These are phyloP conservation scores for Tillus elongatus DNA, from an alignment of 2,888 invertebrate species.

Conservation along the genomic window DNA sequence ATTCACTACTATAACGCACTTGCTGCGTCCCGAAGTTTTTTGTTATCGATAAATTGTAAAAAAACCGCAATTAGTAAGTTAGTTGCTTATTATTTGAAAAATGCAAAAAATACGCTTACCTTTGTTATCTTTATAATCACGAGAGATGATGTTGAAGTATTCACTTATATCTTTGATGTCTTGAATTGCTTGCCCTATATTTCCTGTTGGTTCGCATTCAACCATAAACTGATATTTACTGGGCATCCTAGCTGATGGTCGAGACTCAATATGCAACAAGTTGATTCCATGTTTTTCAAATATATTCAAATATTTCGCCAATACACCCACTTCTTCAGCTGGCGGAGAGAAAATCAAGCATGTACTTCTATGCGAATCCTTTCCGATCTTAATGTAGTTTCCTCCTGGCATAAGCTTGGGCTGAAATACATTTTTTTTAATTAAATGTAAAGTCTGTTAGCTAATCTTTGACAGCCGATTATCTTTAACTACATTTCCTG, in stretches of 20 bases:
- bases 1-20: no score
- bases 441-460: no score
- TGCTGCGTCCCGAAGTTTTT: no score
- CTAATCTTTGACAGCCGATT: no score
- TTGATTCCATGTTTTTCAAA: slow-evolving; percentile 78
- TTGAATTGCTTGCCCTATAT: slow-evolving; percentile 66
- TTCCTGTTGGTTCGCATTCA: slow-evolving; percentile 74
- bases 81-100: background rate
- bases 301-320: slow-evolving; percentile 79
- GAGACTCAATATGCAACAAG: slow-evolving; percentile 86
- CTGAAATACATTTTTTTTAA: no score
- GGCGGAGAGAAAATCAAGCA: slow-evolving; percentile 82
- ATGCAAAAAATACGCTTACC: slow-evolving; percentile 39
- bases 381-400: slow-evolving; percentile 73
- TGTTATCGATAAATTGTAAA: no score
- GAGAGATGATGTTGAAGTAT: slow-evolving; percentile 80
- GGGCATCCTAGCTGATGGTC: slow-evolving; percentile 71
- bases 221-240: slow-evolving; percentile 89
- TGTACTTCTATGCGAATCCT: slow-evolving; percentile 65
- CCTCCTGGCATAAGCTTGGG: slow-evolving; percentile 73
- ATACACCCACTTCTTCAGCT: slow-evolving; percentile 72
- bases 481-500: no score
- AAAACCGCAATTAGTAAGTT: no score
- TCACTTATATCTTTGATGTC: slow-evolving; percentile 61
- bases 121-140: slow-evolving; percentile 76